Evolutionary conservation across 2,797 vertebrate species (phyloP), one percentile per base, ranked within the genome.

Genomic region (Alauda arvensis): DNA sequence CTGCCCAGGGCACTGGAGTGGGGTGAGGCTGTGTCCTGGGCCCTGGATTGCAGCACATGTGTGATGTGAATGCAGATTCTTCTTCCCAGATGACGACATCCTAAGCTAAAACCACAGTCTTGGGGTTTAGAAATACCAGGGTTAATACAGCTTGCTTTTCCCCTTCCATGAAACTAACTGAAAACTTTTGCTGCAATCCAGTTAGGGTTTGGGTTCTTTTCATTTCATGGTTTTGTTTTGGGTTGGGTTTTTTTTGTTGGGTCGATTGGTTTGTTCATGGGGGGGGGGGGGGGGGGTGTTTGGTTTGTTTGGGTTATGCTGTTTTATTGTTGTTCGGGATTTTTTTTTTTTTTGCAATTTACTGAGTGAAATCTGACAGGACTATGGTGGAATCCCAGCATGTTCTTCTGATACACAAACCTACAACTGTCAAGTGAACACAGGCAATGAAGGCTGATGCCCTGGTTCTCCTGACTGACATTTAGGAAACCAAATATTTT

Each of bases 11-110:
- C 39, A 52, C 42, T 2, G 42, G 51, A 7, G 62, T 2, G 2
- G 52, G 31, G 8, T 0, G 3, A n/a, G n/a, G 21, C 34, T 45
- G 25, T 28, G 4, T 25, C 59, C 65, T 18, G 63, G 42, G 70
- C 63, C 45, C 49, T 31, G 1, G 2, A 1, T 8, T 49, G 60
- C 42, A 37, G n/a, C 29, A 14, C 0, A 0, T 0, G 1, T 63
- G 40, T 49, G 45, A 75, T 59, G 53, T n/a, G 55, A 49, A 37
- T 29, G 56, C 52, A 26, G 26, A 19, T 53, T 24, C 31, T 34
- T 49, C 18, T 24, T 83, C 70, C 66, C 42, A 43, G 25, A 28
- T 85, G 70, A 31, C 33, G 15, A 42, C 49, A n/a, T 37, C 34
- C 43, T 70, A 24, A 43, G 42, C 26, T 62, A 46, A 66, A 72